phyloP scores from a whole-genome alignment of 2,888 invertebrate genomes.

The Thera obeliscata region DNA sequence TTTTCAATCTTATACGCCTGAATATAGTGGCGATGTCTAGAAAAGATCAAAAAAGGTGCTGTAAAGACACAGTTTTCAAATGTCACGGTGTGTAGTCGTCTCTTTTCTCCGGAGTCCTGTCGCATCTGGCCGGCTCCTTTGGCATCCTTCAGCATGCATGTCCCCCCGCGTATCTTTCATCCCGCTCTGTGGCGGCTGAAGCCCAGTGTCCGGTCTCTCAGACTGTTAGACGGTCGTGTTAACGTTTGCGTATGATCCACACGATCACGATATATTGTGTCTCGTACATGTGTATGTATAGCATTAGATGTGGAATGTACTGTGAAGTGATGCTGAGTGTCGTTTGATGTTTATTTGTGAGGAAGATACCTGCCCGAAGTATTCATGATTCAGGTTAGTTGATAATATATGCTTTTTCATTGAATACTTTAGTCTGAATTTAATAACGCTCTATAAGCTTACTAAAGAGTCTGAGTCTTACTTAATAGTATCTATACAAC shows the following conservation, averaged over 20 bases:
- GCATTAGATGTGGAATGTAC: constrained; percentile 77
- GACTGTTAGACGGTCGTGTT: constrained; percentile 79
- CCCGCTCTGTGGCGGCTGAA: constrained; percentile 75
- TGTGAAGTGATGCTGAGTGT: constrained; percentile 76
- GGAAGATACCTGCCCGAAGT: constrained; percentile 62
- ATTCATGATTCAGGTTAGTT: constrained; percentile 83
- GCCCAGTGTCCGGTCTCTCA: constrained; percentile 81
- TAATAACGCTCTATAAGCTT: constrained; percentile 9
- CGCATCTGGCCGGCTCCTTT: constrained; percentile 82
- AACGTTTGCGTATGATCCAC: constrained; percentile 51
- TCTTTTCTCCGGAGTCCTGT: constrained; percentile 84
- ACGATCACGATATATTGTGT: constrained; percentile 63
- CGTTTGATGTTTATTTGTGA: constrained; percentile 72
- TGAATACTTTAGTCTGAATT: constrained; percentile 25
- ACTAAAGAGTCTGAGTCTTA: background rate
- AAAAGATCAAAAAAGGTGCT: constrained; percentile 57
- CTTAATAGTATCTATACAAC: background rate
- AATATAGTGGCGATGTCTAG: constrained; percentile 41
- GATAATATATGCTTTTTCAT: constrained; percentile 38
- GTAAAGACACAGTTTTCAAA: constrained; percentile 84
- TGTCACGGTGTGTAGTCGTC: constrained; percentile 83
- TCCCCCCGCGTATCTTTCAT: constrained; percentile 80
- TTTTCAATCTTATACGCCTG: constrained; percentile 42
- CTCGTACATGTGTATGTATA: constrained; percentile 61
- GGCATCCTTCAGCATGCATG: constrained; percentile 80